Evolutionary conservation across 1,140 invertebrate species (phyloP).

Genomic region (Nymphalis io): DNA sequence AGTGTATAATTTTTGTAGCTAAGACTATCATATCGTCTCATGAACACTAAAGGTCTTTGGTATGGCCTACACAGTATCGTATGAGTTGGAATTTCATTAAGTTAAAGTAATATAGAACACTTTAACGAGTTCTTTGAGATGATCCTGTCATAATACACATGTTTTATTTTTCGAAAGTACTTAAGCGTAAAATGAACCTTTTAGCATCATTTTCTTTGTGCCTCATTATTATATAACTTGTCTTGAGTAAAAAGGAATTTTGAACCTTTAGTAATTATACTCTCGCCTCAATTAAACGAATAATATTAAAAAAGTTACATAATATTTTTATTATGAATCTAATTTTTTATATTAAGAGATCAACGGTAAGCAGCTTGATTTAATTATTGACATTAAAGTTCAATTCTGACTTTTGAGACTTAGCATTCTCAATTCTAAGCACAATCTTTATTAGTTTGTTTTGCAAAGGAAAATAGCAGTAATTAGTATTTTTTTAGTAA

Average conservation of each 20-base stretch:
- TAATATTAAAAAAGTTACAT: neutral
- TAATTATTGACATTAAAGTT: too few relatives aligned
- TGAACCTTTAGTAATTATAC: neutral
- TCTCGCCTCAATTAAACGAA: neutral
- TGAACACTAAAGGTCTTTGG: conserved; percentile 26
- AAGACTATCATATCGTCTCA: conserved; percentile 4
- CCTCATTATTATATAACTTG: neutral
- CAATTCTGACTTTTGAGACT: too few relatives aligned
- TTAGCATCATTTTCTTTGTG: conserved; percentile 16
- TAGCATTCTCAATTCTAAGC: too few relatives aligned
- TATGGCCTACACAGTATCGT: conserved; percentile 10
- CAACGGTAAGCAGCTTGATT: too few relatives aligned
- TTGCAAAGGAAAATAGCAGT: too few relatives aligned
- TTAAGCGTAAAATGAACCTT: conserved; percentile 22
- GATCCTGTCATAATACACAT: conserved; percentile 39
- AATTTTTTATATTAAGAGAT: too few relatives aligned
- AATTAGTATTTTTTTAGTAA: too few relatives aligned
- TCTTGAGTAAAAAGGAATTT: neutral
- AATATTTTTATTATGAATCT: neutral
- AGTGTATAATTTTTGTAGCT: too few relatives aligned
- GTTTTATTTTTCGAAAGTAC: conserved; percentile 16
- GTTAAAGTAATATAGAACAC: conserved; percentile 39
- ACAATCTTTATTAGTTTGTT: too few relatives aligned
- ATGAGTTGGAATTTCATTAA: conserved; percentile 48
- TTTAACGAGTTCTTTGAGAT: conserved; percentile 43